These are phyloP conservation scores for Ethmia dodecea DNA, from an alignment of 2,888 invertebrate genomes.

Conservation along the genomic window DNA sequence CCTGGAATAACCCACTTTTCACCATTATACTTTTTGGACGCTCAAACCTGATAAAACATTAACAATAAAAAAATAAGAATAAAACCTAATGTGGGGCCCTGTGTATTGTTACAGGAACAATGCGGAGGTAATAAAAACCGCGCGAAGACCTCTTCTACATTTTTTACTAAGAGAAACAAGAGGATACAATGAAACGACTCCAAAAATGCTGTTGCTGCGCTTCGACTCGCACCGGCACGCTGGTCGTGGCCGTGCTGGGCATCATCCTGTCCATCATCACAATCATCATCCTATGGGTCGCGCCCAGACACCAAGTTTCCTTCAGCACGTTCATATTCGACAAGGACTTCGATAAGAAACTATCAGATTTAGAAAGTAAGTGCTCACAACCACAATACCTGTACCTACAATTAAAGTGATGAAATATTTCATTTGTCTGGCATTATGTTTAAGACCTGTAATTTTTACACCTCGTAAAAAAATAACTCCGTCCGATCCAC, in stretches of 20 bases:
- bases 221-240: conserved; percentile 84
- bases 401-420: no score
- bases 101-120: conserved; percentile 38
- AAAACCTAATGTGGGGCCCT: no score
- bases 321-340: conserved; percentile 89
- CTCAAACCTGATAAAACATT: no score
- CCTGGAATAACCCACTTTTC: no score
- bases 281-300: conserved; percentile 82
- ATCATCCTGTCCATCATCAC: conserved; percentile 85
- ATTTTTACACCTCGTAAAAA: no score
- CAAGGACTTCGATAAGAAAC: conserved; percentile 63
- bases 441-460: no score
- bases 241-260: conserved; percentile 84
- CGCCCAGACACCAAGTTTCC: conserved; percentile 76
- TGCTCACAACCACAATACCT: no score
- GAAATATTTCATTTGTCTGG: no score
- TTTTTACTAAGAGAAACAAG: not conserved
- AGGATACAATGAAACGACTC: conserved; percentile 66
- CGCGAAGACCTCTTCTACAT: conserved; percentile 1
- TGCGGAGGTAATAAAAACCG: conserved; percentile 30
- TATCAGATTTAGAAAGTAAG: conserved; percentile 82
- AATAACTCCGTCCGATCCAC: no score
- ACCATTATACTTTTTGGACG: no score
- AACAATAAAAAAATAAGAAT: no score
- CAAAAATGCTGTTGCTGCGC: conserved; percentile 84